Base-by-base conservation (phyloP, 2,888 invertebrate genomes). In the Synanthedon formicaeformis region DNA sequence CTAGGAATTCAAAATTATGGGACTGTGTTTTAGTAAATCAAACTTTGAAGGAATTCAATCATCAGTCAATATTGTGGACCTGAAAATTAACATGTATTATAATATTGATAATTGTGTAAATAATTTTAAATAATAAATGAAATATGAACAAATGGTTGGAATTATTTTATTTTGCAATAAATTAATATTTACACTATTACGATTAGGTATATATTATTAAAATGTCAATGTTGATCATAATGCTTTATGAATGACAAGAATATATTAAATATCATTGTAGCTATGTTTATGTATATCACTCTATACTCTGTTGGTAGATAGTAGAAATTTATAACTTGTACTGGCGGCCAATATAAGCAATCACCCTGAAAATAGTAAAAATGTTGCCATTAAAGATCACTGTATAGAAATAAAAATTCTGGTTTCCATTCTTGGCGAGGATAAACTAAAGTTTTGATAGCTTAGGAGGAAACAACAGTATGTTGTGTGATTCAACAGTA, bases 191-290 rank as follows among this genome's bases (percentile, higher is more conserved):
- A 50, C 48, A 45, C 45, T n/a, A 45, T 45, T 45, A 45, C 45
- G 13, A 14, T 6, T 45, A 45, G 23, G 23, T 23, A 23, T 23
- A 8, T 52, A 13, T 23, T 51, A n/a, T 27, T 5, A 27, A 51
- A 51, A 5, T 51, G 52, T 73, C 69, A 58, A 78, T 72, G 67
- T 62, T 76, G 73, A 63, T 84, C 82, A 70, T 70, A 90, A 75
- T 96, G 94, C 80, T 96, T 97, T 66, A 96, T 92, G 72, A 93
- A 96, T 0, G 97, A 97, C 56, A 98, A 85, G 71, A 96, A 95
- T 56, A 95, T 89, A 80, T 98, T 94, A 83, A 96, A 98, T 27
- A 94, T 70, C 78, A 96, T 93, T 50, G 96, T 96, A 59, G 96
- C 91, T 53, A 90, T 74, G 75, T 96, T 96, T 11, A 97, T 94